Conservation (phyloP, 35 echinoderm and acorn worm species). For the Lytechinus variegatus region DNA sequence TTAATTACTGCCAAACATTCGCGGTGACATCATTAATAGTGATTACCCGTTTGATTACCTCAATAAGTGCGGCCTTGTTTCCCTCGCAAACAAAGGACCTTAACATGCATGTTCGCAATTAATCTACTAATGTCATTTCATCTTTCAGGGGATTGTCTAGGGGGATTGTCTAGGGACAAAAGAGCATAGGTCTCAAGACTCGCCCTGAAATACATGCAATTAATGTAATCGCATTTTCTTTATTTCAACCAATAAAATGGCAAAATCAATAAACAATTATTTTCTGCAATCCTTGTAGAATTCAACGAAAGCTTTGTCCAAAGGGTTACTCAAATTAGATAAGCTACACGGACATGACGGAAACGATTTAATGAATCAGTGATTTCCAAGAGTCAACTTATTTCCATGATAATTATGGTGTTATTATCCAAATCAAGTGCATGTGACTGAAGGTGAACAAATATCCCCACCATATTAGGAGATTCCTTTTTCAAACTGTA, state of each 20-base stretch:
- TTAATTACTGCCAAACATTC: background rate
- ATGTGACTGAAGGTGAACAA: too few species aligned
- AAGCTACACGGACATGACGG: too few species aligned
- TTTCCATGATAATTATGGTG: too few species aligned
- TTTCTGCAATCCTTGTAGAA: background rate
- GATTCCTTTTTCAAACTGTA: too few species aligned
- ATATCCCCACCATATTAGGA: too few species aligned
- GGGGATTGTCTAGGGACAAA: background rate
- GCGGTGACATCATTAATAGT: background rate
- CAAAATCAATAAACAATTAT: background rate
- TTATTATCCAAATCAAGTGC: too few species aligned
- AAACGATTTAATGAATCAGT: too few species aligned
- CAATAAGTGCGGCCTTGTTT: background rate
- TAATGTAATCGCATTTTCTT: background rate
- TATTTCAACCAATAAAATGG: background rate
- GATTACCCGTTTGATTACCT: background rate
- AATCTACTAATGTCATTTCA: background rate
- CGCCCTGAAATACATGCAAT: too few species aligned
- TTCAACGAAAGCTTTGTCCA: background rate
- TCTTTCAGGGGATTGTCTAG: background rate
- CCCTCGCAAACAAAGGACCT: background rate
- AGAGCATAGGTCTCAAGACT: background rate
- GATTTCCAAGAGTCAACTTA: too few species aligned
- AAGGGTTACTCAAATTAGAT: too few species aligned
- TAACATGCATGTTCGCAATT: conserved; percentile 12